Evolutionary conservation across 64 coral and sea anemone species (phyloP).

Genomic region (Pocillopora damicornis): DNA sequence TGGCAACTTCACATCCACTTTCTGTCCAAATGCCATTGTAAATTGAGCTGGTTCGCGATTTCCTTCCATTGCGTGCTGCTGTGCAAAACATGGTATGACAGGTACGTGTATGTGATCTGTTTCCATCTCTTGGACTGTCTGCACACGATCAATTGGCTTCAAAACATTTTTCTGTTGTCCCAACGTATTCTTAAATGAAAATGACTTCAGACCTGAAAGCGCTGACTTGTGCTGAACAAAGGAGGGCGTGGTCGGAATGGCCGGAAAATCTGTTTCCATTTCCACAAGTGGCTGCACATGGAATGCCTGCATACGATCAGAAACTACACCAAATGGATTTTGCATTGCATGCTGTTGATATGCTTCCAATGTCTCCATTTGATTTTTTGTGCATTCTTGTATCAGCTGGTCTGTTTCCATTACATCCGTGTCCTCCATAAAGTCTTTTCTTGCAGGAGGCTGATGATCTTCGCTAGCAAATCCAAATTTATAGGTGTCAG

Average conservation of each 20-base stretch:
- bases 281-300: not conserved
- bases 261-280: not conserved
- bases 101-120: not conserved
- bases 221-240: no score
- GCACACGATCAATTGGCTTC: no score
- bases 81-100: not conserved
- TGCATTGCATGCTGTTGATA: not conserved
- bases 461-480: not conserved
- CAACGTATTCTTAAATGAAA: no score
- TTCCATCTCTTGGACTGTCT: not conserved
- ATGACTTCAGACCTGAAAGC: no score
- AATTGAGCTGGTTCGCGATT: not conserved
- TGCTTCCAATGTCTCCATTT: not conserved
- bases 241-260: no score
- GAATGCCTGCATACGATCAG: not conserved
- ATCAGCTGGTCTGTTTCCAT: not conserved
- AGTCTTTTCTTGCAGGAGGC: not conserved
- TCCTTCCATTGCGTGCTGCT: not conserved
- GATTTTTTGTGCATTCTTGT: not conserved
- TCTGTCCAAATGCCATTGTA: not conserved
- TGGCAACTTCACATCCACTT: not conserved
- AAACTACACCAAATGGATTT: not conserved
- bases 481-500: not conserved
- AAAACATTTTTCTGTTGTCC: no score
- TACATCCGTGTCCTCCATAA: not conserved